Conservation (phyloP, 2,888 invertebrate species). For the Drosophila peninsularis region DNA sequence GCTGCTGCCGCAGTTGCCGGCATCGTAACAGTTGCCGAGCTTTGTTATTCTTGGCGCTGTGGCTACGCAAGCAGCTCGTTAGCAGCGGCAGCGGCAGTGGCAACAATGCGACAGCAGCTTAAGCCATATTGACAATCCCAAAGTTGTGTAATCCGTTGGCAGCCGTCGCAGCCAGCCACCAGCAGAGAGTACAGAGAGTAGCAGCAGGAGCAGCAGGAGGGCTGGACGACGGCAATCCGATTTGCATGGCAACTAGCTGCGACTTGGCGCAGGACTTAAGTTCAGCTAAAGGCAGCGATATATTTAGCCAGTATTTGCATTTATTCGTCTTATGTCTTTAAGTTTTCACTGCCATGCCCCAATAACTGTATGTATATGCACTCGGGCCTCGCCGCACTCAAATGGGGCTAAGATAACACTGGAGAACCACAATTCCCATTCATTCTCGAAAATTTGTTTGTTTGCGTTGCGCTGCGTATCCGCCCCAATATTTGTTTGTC, state of each 20-base stretch:
- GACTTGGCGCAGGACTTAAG: conserved; percentile 37
- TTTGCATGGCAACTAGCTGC: conserved; percentile 50
- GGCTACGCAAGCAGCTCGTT: conserved; percentile 68
- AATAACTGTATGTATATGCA: conserved; percentile 41
- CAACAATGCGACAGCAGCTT: conserved; percentile 58
- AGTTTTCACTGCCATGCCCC: conserved; percentile 31
- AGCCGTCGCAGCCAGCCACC: conserved; percentile 9
- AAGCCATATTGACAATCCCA: conserved; percentile 60
- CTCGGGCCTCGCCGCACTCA: conserved; percentile 23
- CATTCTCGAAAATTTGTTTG: conserved; percentile 47
- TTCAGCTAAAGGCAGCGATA: conserved; percentile 55
- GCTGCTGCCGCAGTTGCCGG: conserved; percentile 14
- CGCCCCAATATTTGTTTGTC: conserved; percentile 42
- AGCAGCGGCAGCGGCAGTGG: conserved; percentile 37
- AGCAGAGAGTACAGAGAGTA: conserved; percentile 4
- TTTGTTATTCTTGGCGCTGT: conserved; percentile 72
- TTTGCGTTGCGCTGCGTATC: conserved; percentile 37
- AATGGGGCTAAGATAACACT: conserved; percentile 48
- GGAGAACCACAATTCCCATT: conserved; percentile 28
- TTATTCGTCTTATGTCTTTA: conserved; percentile 71
- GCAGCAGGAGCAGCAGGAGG: background rate
- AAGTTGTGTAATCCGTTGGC: conserved; percentile 57
- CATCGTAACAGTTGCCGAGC: conserved; percentile 16
- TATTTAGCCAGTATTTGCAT: conserved; percentile 74
- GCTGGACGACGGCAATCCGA: conserved; percentile 44